These are phyloP conservation scores for Triplophysa dalaica DNA, from an alignment of 2,113 vertebrate genomes.

Conservation along the genomic window DNA sequence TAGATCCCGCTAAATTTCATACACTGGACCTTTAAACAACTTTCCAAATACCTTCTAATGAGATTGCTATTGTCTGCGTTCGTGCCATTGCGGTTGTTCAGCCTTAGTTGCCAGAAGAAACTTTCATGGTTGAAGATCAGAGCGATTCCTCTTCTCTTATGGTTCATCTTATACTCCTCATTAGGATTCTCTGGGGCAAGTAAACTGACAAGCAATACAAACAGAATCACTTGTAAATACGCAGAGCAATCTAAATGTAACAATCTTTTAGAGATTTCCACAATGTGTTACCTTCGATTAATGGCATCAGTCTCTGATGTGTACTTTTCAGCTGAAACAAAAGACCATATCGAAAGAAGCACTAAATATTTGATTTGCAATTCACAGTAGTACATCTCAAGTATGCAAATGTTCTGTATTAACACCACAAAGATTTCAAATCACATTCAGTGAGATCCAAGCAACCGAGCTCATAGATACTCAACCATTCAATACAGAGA, in stretches of 20 bases:
- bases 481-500: too few relatives aligned
- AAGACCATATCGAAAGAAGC: neutral
- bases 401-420: conserved; percentile 14
- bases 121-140: conserved; percentile 94
- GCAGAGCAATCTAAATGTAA: neutral
- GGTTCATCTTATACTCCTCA: conserved; percentile 86
- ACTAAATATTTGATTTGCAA: neutral
- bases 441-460: neutral
- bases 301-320: conserved; percentile 17
- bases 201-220: neutral
- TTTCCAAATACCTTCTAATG: conserved; percentile 71
- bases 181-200: conserved; percentile 15
- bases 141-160: conserved; percentile 81
- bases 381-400: neutral
- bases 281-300: conserved; percentile 30
- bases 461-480: too few relatives aligned
- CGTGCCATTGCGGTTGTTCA: conserved; percentile 79
- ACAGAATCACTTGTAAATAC: neutral
- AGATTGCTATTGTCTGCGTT: conserved; percentile 80
- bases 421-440: neutral
- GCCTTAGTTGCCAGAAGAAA: conserved; percentile 81
- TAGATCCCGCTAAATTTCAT: too few relatives aligned
- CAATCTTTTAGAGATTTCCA: neutral
- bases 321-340: conserved; percentile 7
- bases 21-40: neutral